These are phyloP conservation scores for Molossus molossus DNA, from an alignment of 2,797 vertebrate genomes.

Conservation along the genomic window DNA sequence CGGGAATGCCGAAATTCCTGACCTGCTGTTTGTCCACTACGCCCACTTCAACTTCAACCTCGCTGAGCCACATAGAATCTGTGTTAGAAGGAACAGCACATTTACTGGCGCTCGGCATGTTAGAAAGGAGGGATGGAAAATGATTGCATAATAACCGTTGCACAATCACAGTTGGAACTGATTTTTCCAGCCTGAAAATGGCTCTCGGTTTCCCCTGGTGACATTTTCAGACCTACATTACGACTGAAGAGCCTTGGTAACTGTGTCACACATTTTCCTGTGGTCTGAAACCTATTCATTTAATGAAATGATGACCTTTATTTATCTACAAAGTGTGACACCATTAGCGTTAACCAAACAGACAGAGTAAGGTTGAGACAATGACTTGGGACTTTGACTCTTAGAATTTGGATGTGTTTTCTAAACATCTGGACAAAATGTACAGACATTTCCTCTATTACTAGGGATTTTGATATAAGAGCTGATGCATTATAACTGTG, in stretches of 20 bases:
- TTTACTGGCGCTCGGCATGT: background rate
- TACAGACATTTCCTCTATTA: slow-evolving; percentile 38
- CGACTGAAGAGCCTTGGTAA: slow-evolving; percentile 63
- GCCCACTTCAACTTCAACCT: background rate
- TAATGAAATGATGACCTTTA: slow-evolving; percentile 74
- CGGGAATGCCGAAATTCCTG: slow-evolving; percentile 5
- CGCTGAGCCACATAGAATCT: background rate
- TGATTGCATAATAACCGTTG: background rate
- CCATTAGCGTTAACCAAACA: slow-evolving; percentile 74
- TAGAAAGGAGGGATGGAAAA: slow-evolving; percentile 29
- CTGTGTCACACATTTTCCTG: slow-evolving; percentile 65
- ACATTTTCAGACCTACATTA: slow-evolving; percentile 74
- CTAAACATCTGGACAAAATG: slow-evolving; percentile 8
- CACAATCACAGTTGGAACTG: background rate
- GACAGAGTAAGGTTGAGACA: slow-evolving; percentile 30
- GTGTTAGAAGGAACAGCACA: background rate
- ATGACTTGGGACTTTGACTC: slow-evolving; percentile 18
- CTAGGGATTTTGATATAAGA: slow-evolving; percentile 46
- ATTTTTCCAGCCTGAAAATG: slow-evolving; percentile 54
- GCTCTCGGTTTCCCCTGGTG: slow-evolving; percentile 41
- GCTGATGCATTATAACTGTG: background rate
- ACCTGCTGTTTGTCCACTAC: background rate
- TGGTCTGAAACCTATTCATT: slow-evolving; percentile 63
- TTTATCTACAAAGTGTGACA: slow-evolving; percentile 76
- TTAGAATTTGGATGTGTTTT: slow-evolving; percentile 47